Evolutionary conservation across 92 coral and sea anemone species (phyloP).

Genomic region (Zoanthus gigantus): DNA sequence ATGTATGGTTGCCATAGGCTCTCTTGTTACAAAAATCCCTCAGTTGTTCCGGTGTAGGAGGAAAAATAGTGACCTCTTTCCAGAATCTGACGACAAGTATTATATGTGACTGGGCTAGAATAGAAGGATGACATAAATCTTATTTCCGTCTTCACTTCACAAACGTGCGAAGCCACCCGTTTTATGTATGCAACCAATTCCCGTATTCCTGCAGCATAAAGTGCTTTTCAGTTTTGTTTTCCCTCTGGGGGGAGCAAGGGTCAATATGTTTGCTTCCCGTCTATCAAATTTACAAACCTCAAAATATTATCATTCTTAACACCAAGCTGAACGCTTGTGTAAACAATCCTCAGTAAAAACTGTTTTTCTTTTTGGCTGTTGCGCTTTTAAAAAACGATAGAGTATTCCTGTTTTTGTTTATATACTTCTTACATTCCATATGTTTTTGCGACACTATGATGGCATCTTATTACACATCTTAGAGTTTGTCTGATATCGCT

Average conservation of each 20-base stretch:
- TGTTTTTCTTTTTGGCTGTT: neutral
- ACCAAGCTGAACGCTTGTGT: conserved; percentile 9
- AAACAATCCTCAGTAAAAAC: neutral
- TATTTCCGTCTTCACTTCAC: neutral
- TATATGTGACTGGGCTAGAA: conserved; percentile 10
- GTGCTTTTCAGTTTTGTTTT: neutral
- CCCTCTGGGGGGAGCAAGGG: no score
- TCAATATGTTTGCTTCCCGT: neutral
- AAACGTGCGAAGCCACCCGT: neutral
- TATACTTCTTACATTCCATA: neutral
- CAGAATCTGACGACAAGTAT: neutral
- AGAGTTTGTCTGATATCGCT: no score
- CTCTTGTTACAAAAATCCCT: conserved; percentile 18
- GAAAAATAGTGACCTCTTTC: conserved; percentile 14
- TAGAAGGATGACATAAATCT: neutral
- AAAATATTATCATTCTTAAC: neutral
- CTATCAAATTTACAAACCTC: neutral
- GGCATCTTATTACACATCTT: no score
- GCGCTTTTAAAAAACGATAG: neutral
- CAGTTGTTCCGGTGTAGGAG: neutral
- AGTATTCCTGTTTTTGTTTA: neutral
- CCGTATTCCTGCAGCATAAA: neutral
- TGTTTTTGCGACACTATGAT: no score
- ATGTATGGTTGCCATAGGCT: conserved; percentile 3
- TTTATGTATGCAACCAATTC: neutral